phyloP scores from a whole-genome alignment of 2,797 vertebrate genomes.

The Adelosebastes latens region DNA sequence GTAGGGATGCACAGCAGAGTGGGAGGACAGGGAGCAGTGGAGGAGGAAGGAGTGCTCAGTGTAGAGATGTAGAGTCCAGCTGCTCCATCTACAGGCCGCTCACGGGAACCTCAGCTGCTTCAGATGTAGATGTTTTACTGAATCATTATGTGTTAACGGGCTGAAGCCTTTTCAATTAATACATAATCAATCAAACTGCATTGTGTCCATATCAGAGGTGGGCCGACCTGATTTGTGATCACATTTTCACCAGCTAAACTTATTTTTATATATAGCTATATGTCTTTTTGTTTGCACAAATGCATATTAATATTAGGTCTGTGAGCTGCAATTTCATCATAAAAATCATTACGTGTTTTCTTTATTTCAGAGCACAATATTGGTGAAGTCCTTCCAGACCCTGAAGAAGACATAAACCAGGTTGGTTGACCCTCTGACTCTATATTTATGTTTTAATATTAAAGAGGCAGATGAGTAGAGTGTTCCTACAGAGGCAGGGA shows the following conservation, averaged over 20 bases:
- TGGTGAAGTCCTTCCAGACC: not conserved
- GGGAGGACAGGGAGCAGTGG: not conserved
- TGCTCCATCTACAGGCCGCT: conserved; percentile 35
- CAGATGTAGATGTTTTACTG: too few species aligned
- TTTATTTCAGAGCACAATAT: conserved; percentile 8
- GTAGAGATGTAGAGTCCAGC: not conserved
- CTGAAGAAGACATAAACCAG: conserved; percentile 6
- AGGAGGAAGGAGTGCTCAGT: not conserved
- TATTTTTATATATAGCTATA: too few species aligned
- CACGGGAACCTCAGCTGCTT: not conserved
- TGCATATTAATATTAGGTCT: too few species aligned
- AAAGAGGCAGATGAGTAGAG: not conserved
- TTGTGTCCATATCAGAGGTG: too few species aligned
- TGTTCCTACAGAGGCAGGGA: too few species aligned
- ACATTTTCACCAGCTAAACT: too few species aligned
- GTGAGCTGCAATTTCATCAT: too few species aligned
- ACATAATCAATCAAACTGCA: too few species aligned
- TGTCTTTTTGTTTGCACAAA: too few species aligned
- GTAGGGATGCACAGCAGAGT: not conserved
- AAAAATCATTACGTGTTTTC: not conserved
- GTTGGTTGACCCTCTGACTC: not conserved
- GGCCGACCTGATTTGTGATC: too few species aligned
- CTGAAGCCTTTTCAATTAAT: too few species aligned
- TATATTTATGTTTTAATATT: not conserved
- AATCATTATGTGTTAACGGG: too few species aligned